phyloP scores from a whole-genome alignment of 2,797 vertebrate genomes.

The Crocodylus rhombifer region DNA sequence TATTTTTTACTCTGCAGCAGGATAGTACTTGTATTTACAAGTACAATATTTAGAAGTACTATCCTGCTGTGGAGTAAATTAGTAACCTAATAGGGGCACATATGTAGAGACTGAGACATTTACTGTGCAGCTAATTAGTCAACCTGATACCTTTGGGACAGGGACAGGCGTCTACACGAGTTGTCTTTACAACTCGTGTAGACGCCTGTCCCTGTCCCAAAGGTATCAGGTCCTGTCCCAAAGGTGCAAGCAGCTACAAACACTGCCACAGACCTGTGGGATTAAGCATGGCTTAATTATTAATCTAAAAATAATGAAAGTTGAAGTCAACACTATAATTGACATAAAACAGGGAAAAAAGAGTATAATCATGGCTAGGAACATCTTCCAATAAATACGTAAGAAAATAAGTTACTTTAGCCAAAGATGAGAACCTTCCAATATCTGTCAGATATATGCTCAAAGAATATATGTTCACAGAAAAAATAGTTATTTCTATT shows the following conservation, averaged over 20 bases:
- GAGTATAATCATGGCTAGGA: neutral
- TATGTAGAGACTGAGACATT: no score
- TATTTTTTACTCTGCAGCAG: no score
- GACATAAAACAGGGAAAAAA: no score
- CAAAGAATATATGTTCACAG: neutral
- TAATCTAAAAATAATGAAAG: neutral
- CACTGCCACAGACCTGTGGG: rapidly evolving
- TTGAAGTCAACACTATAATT: no score
- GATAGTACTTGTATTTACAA: no score
- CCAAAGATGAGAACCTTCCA: neutral
- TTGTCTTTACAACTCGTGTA: neutral
- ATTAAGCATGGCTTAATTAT: neutral
- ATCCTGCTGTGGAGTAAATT: no score
- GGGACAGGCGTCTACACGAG: no score
- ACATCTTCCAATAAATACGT: neutral
- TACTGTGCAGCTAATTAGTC: no score
- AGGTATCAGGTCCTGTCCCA: neutral
- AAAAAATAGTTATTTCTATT: neutral
- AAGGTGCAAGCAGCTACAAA: neutral
- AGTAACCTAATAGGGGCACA: no score
- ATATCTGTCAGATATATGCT: neutral
- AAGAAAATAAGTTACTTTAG: neutral
- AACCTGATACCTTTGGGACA: no score
- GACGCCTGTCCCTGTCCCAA: no score
- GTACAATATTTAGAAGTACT: no score